Evolutionary conservation across 2,888 invertebrate species (phyloP).

Genomic region (Eupithecia inturbata): DNA sequence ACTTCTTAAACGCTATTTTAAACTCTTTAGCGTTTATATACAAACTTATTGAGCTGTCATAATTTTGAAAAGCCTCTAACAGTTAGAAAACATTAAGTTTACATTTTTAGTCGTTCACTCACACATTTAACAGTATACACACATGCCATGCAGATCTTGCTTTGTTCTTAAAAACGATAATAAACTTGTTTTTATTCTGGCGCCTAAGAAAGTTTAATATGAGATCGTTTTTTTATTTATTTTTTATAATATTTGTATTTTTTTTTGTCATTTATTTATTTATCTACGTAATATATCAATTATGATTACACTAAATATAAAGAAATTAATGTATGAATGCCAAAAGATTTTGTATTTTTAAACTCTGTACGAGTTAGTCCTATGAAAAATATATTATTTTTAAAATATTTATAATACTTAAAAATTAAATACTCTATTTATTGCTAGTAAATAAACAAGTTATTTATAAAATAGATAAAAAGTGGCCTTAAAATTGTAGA

Average conservation of each 20-base stretch:
- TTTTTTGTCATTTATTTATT: conserved; percentile 71
- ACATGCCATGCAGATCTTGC: conserved; percentile 11
- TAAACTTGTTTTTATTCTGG: conserved; percentile 21
- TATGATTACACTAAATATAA: conserved; percentile 41
- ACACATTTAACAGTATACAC: conserved; percentile 21
- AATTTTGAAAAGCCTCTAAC: conserved; percentile 20
- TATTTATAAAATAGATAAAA: conserved; percentile 28
- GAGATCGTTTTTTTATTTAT: conserved; percentile 74
- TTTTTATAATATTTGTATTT: conserved; percentile 64
- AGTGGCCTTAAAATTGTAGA: conserved; percentile 8
- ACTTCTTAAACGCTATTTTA: conserved; percentile 13
- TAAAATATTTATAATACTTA: conserved; percentile 35
- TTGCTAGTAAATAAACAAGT: conserved; percentile 45
- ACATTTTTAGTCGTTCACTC: background rate
- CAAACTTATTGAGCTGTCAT: conserved; percentile 4
- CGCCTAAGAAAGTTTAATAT: conserved; percentile 41
- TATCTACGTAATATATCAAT: conserved; percentile 50
- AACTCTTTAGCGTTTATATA: conserved; percentile 1
- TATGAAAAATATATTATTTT: conserved; percentile 41
- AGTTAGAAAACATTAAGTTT: background rate
- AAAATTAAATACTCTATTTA: conserved; percentile 39
- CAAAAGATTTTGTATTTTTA: conserved; percentile 40
- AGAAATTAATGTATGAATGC: conserved; percentile 42
- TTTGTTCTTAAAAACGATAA: conserved; percentile 20
- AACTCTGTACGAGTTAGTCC: conserved; percentile 40